A percentile compares a stretch with the other conserved stretches of the same genome.
Conservation (phyloP, 2,888 invertebrate genomes). For the Microctonus aethiopoides region DNA sequence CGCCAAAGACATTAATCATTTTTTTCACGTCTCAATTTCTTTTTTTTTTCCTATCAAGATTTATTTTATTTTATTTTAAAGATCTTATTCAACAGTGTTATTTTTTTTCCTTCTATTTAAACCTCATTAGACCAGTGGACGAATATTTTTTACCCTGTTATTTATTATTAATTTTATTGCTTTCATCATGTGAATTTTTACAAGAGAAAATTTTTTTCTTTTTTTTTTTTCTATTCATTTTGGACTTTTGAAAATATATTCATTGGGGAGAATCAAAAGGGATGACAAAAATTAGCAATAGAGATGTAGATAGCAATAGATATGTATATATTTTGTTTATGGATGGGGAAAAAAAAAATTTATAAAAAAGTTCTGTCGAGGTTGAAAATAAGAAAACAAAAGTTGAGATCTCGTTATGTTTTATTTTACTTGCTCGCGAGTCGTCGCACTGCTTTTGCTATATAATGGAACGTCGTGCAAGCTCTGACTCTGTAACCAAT, state of each 20-base stretch:
- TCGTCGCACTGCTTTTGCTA: slow-evolving; percentile 14
- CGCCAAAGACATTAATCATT: slow-evolving; percentile 24
- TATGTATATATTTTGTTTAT: too few relatives aligned
- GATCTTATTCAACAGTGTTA: background rate
- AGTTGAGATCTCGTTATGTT: slow-evolving; percentile 39
- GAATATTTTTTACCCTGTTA: too few relatives aligned
- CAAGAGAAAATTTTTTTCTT: background rate
- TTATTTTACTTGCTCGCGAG: slow-evolving; percentile 30
- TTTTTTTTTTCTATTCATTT: too few relatives aligned
- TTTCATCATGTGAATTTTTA: background rate
- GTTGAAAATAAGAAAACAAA: slow-evolving; percentile 10
- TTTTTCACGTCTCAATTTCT: background rate
- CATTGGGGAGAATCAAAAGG: background rate
- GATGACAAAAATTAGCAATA: too few relatives aligned
- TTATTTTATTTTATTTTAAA: background rate
- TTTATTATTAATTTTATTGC: slow-evolving; percentile 13
- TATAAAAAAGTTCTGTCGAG: slow-evolving; percentile 7
- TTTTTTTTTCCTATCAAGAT: background rate
- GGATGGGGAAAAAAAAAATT: slow-evolving; percentile 17
- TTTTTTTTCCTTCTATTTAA: slow-evolving; percentile 23
- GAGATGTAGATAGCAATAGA: background rate
- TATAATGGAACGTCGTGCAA: slow-evolving; percentile 9
- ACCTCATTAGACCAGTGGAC: too few relatives aligned
- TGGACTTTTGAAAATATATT: background rate
- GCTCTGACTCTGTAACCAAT: slow-evolving; percentile 40